Base-by-base conservation (phyloP, 2,113 vertebrate genomes). In the Nyctereutes procyonoides region DNA sequence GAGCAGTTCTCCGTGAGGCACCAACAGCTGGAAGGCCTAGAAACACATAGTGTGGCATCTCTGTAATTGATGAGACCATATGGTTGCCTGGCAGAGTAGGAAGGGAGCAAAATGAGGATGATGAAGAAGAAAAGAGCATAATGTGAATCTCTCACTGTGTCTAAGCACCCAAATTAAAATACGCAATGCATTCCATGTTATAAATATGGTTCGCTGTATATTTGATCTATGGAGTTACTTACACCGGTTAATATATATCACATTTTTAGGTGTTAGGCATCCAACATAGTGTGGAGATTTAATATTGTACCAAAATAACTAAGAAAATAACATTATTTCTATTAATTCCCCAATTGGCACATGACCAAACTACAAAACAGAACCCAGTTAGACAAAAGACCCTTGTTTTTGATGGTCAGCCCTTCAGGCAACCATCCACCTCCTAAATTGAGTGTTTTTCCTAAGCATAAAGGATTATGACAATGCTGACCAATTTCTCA, bases 401-500 rank as follows among this genome's bases (percentile, higher is more conserved):
- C 69, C 38, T 43, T 48, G 30, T 38, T 74, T 5, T 58, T 71
- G 11, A 26, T 43, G 55, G 12, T 84, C 48, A 65, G 5, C 5
- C 63, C 35, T 80, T 43, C 56, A 28, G 35, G 74, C 85, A 93
- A 86, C 43, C 43, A 43, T 43, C 30, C 43, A 73, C 43, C 15
- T 58, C 17, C 14, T 81, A 26, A 62, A 69, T 3, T 30, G 62
- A 73, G 2, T 60, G 24, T n/a, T 80, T 73, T 79, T 88, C 24
- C 63, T 81, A 0, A 69, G 51, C 86, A 19, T 73, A 81, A 95
- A 87, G 9, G 30, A 2, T 35, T 19, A 38, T 48, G 65, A 63
- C 55, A 71, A 83, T 30, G 62, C 35, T 90, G 51, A 88, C 67
- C 58, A 35, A 71, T 48, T 90, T 93, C 93, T 95, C 24, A 91